A percentile compares a stretch with the other conserved stretches of the same genome.
Conservation (phyloP, 2,113 vertebrate species). For the Eleginops maclovinus region DNA sequence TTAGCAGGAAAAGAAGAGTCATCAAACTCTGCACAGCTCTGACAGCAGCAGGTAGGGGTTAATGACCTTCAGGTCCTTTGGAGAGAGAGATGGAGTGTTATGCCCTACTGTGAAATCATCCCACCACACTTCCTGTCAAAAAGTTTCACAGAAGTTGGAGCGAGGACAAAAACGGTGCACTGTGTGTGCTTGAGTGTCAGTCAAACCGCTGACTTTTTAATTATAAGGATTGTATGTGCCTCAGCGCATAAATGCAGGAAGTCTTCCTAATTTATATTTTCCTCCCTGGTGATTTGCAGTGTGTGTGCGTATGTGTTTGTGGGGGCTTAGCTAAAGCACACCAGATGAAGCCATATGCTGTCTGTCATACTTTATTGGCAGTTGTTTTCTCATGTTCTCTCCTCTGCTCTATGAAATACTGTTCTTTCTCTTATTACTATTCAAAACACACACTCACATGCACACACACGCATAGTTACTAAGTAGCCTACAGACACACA, state of each 20-base stretch:
- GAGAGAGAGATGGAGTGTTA: slow-evolving; percentile 68
- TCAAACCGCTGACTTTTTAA: slow-evolving; percentile 65
- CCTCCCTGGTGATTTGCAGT: slow-evolving; percentile 50
- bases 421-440: slow-evolving; percentile 44
- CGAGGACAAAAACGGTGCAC: slow-evolving; percentile 34
- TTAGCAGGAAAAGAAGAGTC: slow-evolving; percentile 64
- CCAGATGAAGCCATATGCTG: slow-evolving; percentile 78
- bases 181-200: slow-evolving; percentile 44
- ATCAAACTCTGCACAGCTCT: slow-evolving; percentile 68
- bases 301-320: neutral
- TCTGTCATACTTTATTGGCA: slow-evolving; percentile 63
- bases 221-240: slow-evolving; percentile 58
- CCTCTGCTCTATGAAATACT: neutral
- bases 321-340: slow-evolving; percentile 61
- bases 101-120: slow-evolving; percentile 63
- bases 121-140: slow-evolving; percentile 65
- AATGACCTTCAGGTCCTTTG: slow-evolving; percentile 76
- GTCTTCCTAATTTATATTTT: slow-evolving; percentile 60
- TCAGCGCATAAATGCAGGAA: slow-evolving; percentile 51
- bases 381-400: slow-evolving; percentile 70
- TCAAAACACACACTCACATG: slow-evolving; percentile 53
- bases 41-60: slow-evolving; percentile 79
- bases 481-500: slow-evolving; percentile 61
- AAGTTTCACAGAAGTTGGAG: slow-evolving; percentile 64
- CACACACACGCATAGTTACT: slow-evolving; percentile 39